A percentile compares a stretch with the other conserved stretches of the same genome.
phyloP scores from a whole-genome alignment of 2,888 invertebrate genomes.

The Lepidonotus clava region DNA sequence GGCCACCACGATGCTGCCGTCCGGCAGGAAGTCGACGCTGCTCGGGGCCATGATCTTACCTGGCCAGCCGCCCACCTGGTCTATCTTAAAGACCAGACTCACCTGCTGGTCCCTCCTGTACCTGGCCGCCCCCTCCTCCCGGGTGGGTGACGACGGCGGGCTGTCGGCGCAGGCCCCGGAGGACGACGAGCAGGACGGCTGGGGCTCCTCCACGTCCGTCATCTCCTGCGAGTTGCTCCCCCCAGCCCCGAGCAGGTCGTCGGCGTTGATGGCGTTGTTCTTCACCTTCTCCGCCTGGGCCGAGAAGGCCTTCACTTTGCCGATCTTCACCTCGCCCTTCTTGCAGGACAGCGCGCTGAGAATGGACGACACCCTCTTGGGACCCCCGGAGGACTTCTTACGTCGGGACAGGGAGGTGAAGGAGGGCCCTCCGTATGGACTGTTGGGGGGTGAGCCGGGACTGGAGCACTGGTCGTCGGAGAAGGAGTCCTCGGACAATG shows the following conservation, averaged over 20 bases:
- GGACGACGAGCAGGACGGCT: constrained; percentile 38
- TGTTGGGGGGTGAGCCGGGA: constrained; percentile 47
- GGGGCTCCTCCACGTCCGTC: not conserved
- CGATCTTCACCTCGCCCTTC: constrained; percentile 60
- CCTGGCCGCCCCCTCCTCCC: not conserved
- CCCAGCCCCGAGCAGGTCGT: constrained; percentile 55
- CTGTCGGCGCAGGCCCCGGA: constrained; percentile 18
- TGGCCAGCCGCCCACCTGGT: constrained; percentile 64
- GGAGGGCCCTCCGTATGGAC: constrained; percentile 36
- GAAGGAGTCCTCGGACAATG: constrained; percentile 49
- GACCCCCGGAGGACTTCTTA: not conserved
- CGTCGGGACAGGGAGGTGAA: constrained; percentile 13
- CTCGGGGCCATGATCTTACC: constrained; percentile 63
- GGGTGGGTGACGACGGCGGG: constrained; percentile 37
- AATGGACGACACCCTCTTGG: constrained; percentile 61
- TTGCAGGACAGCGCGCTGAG: constrained; percentile 63
- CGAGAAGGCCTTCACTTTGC: constrained; percentile 61
- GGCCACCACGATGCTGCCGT: constrained; percentile 61
- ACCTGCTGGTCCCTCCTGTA: constrained; percentile 7
- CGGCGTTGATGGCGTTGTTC: constrained; percentile 62
- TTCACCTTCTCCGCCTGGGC: constrained; percentile 45
- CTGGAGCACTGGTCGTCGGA: not conserved
- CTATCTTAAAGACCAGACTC: constrained; percentile 61
- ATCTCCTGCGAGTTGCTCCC: not conserved
- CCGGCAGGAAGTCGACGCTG: constrained; percentile 59